Base-by-base conservation (phyloP, 2,113 vertebrate species). In the Mola mola region DNA sequence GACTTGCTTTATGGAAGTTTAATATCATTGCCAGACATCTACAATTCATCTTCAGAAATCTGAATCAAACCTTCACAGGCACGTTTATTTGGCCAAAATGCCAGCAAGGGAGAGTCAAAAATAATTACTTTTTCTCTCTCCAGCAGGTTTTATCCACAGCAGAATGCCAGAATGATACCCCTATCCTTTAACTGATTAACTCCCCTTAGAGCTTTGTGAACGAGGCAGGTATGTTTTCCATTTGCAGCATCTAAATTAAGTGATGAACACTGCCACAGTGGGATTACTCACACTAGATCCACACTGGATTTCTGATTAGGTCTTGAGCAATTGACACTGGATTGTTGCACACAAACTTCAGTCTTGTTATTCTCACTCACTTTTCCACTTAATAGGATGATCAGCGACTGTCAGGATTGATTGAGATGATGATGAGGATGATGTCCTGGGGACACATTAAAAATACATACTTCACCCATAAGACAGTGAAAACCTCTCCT, bases 141-240 rank as follows among this genome's bases (percentile, higher is more conserved):
- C 37, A n/a, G n/a, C n/a, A n/a, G n/a, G n/a, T 53, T 12, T 80
- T 29, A 57, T 72, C 40, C 2, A 21, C 28, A 43, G 62, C 71
- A 81, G 70, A 62, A 71, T 76, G 73, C 12, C 21, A n/a, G n/a
- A n/a, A n/a, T n/a, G n/a, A n/a, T 24, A 15, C 46, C 8, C 25
- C 10, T 41, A 25, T 53, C 47, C 21, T 53, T 46, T 17, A 33
- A 25, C 16, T 62, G 31, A 69, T 75, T 59, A 69, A 73, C 34
- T 78, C 56, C 55, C 59, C 52, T 68, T 11, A 36, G 76, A 68
- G 62, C 46, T 56, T 57, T 42, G 28, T 42, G 66, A 65, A 74
- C 53, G 49, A 33, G 17, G 49, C 75, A 79, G 75, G 72, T 82
- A 71, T 31, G 59, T 53, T 66, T 76, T 74, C 65, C 55, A 78